Conservation (phyloP, 2,797 vertebrate genomes). For the Poeciliopsis infans region DNA sequence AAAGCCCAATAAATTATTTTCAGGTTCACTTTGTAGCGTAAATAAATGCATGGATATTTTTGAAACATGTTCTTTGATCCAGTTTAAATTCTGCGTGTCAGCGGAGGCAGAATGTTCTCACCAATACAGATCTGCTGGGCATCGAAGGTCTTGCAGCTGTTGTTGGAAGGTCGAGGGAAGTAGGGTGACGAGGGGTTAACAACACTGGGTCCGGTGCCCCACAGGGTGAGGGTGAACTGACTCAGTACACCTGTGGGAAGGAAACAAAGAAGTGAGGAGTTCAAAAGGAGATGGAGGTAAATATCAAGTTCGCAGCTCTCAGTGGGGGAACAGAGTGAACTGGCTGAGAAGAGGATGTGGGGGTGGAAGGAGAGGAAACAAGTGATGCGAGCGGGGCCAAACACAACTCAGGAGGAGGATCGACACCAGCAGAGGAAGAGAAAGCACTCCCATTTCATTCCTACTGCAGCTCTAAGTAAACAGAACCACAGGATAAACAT, state of each 20-base stretch:
- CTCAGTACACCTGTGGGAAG: slow-evolving; percentile 86
- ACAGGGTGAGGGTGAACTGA: slow-evolving; percentile 92
- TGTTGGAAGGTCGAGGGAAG: slow-evolving; percentile 88
- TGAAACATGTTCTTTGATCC: background rate
- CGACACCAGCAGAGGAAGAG: slow-evolving; percentile 35
- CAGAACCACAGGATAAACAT: slow-evolving; percentile 23
- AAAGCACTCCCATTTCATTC: slow-evolving; percentile 23
- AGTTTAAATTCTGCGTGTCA: background rate
- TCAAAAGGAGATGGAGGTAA: slow-evolving; percentile 7
- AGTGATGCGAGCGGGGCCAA: slow-evolving; percentile 31
- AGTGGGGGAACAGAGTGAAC: slow-evolving; percentile 39
- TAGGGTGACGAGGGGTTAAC: slow-evolving; percentile 77
- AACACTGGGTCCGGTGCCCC: slow-evolving; percentile 86
- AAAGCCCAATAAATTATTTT: background rate
- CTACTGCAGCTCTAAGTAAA: slow-evolving; percentile 36
- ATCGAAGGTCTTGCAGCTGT: slow-evolving; percentile 94
- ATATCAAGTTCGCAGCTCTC: slow-evolving; percentile 44
- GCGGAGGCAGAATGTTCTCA: slow-evolving; percentile 61
- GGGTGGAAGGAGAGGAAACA: slow-evolving; percentile 37
- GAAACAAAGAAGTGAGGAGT: slow-evolving; percentile 10
- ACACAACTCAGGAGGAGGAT: slow-evolving; percentile 43
- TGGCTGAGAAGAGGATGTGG: slow-evolving; percentile 36
- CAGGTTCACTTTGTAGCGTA: background rate
- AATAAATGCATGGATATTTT: slow-evolving; percentile 6
- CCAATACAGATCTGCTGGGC: slow-evolving; percentile 95